Evolutionary conservation across 2,797 vertebrate species (phyloP).

Genomic region (Uromys caudimaculatus): DNA sequence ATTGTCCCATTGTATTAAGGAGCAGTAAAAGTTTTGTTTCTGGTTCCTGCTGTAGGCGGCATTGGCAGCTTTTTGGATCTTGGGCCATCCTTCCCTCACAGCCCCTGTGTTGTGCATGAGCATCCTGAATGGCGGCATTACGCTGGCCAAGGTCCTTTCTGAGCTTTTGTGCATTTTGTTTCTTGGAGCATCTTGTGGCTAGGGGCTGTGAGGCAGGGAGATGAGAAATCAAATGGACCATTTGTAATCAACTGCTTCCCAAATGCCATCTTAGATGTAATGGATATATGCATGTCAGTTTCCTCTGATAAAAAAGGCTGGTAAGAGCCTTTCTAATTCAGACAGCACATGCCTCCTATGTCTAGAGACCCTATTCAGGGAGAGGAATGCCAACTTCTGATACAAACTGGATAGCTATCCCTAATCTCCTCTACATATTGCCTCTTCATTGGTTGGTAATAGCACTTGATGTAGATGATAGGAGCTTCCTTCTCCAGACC

Average conservation of each 20-base stretch:
- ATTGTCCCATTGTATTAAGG: neutral
- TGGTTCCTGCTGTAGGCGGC: neutral
- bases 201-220: neutral
- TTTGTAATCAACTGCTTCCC: neutral
- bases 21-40: neutral
- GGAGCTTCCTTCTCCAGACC: neutral
- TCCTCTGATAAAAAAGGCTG: neutral
- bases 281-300: neutral
- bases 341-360: neutral
- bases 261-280: neutral
- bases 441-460: neutral
- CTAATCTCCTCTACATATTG: neutral
- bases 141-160: neutral
- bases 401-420: neutral
- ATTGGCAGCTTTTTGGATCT: accelerated
- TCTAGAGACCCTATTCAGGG: neutral
- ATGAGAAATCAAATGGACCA: neutral
- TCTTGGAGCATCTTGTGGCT: neutral
- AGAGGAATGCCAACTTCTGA: neutral
- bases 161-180: neutral
- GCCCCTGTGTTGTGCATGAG: neutral
- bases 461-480: neutral
- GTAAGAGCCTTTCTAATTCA: neutral
- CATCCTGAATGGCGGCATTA: neutral
- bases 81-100: neutral